Percentiles rank a stretch among this genome's conserved stretches.
Conservation (phyloP, 2,113 vertebrate genomes). For the Oreochromis aureus region DNA sequence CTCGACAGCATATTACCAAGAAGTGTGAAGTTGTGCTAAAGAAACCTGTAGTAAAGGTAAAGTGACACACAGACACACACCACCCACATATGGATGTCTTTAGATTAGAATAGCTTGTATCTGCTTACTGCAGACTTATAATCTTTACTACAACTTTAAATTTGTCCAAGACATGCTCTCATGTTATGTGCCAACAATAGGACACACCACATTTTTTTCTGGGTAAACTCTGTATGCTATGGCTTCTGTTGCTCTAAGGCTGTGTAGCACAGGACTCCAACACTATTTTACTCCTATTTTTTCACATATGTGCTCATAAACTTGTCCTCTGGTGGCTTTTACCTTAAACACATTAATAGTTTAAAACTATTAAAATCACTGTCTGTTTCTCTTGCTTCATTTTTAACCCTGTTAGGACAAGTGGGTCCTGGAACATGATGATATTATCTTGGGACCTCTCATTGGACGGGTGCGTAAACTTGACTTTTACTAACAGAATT, state of each 20-base stretch:
- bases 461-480: constrained; percentile 84
- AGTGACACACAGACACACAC: not conserved
- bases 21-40: constrained; percentile 76
- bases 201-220: not conserved
- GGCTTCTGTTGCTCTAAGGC: not conserved
- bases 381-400: not conserved
- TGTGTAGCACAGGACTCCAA: not conserved
- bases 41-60: constrained; percentile 80
- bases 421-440: constrained; percentile 92
- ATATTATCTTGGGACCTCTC: constrained; percentile 85
- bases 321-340: not conserved
- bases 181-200: not conserved
- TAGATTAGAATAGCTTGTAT: not conserved
- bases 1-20: constrained; percentile 82
- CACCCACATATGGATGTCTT: not conserved
- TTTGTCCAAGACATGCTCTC: not conserved
- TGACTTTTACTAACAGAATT: not conserved
- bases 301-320: not conserved
- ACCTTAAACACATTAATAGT: not conserved
- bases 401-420: constrained; percentile 80
- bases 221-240: not conserved
- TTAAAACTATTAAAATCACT: not conserved
- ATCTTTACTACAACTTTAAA: not conserved
- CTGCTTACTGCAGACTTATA: not conserved
- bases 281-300: not conserved